Conservation (phyloP, 2,113 vertebrate genomes). For the Anser cygnoides region DNA sequence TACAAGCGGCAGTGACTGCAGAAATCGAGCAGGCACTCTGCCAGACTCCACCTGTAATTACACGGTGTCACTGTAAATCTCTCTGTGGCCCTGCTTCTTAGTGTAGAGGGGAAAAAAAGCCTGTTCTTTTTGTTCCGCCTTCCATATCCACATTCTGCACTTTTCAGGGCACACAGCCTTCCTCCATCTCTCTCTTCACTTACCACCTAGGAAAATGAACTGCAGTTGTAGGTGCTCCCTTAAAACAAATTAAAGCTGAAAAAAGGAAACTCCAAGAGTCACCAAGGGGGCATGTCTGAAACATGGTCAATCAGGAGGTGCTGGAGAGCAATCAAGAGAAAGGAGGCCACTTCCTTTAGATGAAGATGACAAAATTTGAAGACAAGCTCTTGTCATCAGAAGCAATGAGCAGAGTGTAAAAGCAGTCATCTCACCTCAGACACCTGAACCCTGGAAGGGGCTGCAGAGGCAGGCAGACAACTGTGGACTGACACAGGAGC, state of each 20-base stretch:
- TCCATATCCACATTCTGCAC: not conserved
- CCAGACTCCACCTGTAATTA: not conserved
- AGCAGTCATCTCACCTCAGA: not conserved
- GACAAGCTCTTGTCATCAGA: not conserved
- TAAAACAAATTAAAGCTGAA: not conserved
- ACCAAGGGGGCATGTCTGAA: not conserved
- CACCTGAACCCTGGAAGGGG: not conserved
- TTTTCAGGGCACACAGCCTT: not conserved
- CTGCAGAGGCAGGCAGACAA: not conserved
- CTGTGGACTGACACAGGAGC: not conserved
- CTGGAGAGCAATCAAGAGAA: conserved; percentile 1
- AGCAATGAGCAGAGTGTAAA: not conserved
- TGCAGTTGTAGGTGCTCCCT: not conserved
- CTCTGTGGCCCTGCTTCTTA: not conserved
- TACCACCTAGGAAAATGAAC: not conserved
- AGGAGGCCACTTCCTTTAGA: not conserved
- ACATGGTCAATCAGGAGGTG: not conserved
- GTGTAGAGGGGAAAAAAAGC: not conserved
- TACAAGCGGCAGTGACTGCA: not conserved
- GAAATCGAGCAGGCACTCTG: not conserved
- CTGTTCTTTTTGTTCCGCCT: not conserved
- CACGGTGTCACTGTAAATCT: not conserved
- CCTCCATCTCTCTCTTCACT: not conserved
- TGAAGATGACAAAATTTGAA: not conserved
- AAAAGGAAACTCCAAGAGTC: not conserved